Evolutionary conservation across 2,113 vertebrate species (phyloP).

Genomic region (Perca fluviatilis): DNA sequence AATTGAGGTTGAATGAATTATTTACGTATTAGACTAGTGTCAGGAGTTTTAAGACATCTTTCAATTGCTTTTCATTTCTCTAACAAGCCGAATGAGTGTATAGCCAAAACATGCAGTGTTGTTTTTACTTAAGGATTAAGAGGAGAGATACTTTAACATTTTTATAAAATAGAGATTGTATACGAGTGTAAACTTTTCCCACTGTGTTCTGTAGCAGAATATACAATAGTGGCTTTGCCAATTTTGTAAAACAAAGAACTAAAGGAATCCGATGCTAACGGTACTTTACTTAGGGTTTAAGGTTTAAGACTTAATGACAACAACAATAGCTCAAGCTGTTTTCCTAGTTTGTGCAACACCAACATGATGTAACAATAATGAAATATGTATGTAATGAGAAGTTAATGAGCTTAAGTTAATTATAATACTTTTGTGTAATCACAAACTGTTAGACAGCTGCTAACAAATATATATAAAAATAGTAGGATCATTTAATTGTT

Average conservation of each 20-base stretch:
- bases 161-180: neutral
- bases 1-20: neutral
- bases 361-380: neutral
- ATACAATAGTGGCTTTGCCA: neutral
- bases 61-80: neutral
- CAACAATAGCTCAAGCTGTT: neutral
- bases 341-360: neutral
- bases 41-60: neutral
- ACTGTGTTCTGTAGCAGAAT: neutral
- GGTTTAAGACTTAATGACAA: neutral
- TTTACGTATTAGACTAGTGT: conserved; percentile 20
- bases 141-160: neutral
- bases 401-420: neutral
- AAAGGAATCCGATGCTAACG: neutral
- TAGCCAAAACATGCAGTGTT: neutral
- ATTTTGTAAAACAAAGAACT: neutral
- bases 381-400: neutral
- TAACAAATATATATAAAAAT: no score
- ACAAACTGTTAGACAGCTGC: neutral
- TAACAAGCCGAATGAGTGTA: neutral
- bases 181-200: neutral
- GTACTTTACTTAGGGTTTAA: neutral
- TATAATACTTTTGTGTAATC: neutral
- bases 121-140: neutral
- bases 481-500: neutral